These are phyloP conservation scores for Andrena dorsata DNA, from an alignment of 2,888 invertebrate species.

Conservation along the genomic window DNA sequence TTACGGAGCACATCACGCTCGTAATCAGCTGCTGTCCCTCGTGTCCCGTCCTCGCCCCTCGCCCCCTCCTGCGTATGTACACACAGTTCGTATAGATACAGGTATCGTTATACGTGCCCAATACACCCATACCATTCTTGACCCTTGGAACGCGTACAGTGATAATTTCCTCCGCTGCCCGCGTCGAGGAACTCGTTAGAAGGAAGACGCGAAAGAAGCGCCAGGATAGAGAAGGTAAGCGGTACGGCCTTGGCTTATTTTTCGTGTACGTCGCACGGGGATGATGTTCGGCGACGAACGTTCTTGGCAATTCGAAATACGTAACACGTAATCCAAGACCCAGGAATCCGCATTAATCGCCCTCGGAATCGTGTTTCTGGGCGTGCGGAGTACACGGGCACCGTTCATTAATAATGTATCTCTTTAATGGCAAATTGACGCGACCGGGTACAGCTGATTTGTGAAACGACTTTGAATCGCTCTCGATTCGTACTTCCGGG, in stretches of 20 bases:
- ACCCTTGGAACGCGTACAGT: conserved; percentile 69
- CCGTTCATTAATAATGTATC: neutral
- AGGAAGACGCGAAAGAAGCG: conserved; percentile 34
- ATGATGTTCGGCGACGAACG: neutral
- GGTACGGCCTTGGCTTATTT: neutral
- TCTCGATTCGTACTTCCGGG: conserved; percentile 46
- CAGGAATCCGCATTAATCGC: neutral
- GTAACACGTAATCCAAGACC: neutral
- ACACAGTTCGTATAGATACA: conserved; percentile 4
- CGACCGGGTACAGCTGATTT: neutral
- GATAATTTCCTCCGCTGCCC: conserved; percentile 69
- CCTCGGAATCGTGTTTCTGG: neutral
- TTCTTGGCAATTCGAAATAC: neutral
- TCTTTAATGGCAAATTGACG: neutral
- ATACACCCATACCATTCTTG: conserved; percentile 60
- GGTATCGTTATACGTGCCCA: neutral
- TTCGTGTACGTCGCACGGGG: neutral
- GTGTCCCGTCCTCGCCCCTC: conserved; percentile 39
- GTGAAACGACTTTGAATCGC: conserved; percentile 31
- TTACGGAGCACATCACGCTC: conserved; percentile 44
- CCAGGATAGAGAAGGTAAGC: conserved; percentile 57
- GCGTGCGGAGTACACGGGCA: too few relatives aligned
- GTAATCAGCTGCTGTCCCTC: conserved; percentile 39
- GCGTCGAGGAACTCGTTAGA: conserved; percentile 57
- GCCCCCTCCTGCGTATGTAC: conserved; percentile 1